These are phyloP conservation scores for Plecturocebus donacophilus DNA, from an alignment of 2,113 vertebrate species.

Conservation along the genomic window DNA sequence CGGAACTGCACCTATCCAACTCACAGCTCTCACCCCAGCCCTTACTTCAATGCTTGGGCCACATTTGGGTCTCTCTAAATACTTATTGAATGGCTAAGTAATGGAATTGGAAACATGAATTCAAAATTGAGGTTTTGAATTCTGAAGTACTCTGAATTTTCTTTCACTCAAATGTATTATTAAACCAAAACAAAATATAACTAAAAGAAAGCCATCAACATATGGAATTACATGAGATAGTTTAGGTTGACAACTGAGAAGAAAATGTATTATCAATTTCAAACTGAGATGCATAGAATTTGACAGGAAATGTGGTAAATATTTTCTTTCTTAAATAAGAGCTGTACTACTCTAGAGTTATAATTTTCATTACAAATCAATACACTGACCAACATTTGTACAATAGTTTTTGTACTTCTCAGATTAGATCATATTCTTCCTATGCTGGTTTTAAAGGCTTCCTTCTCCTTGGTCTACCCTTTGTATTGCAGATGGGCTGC, in stretches of 20 bases:
- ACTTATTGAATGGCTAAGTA: slow-evolving; percentile 1
- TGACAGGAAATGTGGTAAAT: slow-evolving; percentile 3
- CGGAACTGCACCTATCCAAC: neutral
- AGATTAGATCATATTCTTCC: neutral
- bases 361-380: slow-evolving; percentile 22
- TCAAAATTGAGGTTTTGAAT: slow-evolving; percentile 1
- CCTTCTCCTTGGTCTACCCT: neutral
- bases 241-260: slow-evolving; percentile 25
- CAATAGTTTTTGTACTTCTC: neutral
- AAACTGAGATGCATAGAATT: neutral
- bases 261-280: slow-evolving; percentile 12
- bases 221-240: neutral
- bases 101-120: slow-evolving; percentile 11
- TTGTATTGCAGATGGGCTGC: neutral
- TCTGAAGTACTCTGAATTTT: neutral
- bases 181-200: slow-evolving; percentile 14
- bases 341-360: neutral
- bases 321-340: slow-evolving; percentile 19
- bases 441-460: neutral
- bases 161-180: slow-evolving; percentile 23
- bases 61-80: neutral
- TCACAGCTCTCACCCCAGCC: neutral
- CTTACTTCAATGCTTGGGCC: neutral
- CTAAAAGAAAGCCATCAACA: neutral
- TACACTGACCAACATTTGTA: neutral